These are phyloP conservation scores for Gastrophysa polygoni DNA, from an alignment of 2,888 invertebrate genomes.

Conservation along the genomic window DNA sequence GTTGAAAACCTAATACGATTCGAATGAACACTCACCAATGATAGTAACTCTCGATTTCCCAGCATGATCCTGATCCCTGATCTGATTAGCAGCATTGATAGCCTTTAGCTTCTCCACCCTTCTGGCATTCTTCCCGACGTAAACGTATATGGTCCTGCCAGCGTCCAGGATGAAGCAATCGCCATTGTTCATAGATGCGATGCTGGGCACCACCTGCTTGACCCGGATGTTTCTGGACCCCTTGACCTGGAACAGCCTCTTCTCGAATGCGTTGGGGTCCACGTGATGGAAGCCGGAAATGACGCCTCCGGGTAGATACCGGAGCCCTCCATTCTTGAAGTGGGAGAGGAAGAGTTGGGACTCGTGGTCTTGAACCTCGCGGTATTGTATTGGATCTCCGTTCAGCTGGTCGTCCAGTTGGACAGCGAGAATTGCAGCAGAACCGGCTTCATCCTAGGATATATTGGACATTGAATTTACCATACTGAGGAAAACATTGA, in stretches of 20 bases:
- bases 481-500: too few species aligned
- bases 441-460: slow-evolving; percentile 75
- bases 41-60: slow-evolving; percentile 79
- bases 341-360: slow-evolving; percentile 78
- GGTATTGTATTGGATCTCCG: slow-evolving; percentile 83
- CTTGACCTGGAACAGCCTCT: slow-evolving; percentile 85
- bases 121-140: slow-evolving; percentile 77
- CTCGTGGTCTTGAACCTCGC: slow-evolving; percentile 87
- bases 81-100: slow-evolving; percentile 80
- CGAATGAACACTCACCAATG: slow-evolving; percentile 63
- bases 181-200: slow-evolving; percentile 87
- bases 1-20: slow-evolving; percentile 5
- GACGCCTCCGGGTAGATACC: slow-evolving; percentile 83
- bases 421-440: slow-evolving; percentile 78
- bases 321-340: slow-evolving; percentile 71
- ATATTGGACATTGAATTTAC: neutral
- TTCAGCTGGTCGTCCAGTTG: slow-evolving; percentile 84
- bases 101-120: slow-evolving; percentile 84
- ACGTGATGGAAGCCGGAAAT: slow-evolving; percentile 88
- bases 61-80: slow-evolving; percentile 85
- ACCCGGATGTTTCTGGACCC: slow-evolving; percentile 73
- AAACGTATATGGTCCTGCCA: slow-evolving; percentile 78
- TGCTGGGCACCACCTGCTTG: slow-evolving; percentile 68
- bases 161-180: slow-evolving; percentile 89
- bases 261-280: slow-evolving; percentile 74